These are phyloP conservation scores for Chrosomus eos DNA, from an alignment of 2,797 vertebrate species.

Conservation along the genomic window DNA sequence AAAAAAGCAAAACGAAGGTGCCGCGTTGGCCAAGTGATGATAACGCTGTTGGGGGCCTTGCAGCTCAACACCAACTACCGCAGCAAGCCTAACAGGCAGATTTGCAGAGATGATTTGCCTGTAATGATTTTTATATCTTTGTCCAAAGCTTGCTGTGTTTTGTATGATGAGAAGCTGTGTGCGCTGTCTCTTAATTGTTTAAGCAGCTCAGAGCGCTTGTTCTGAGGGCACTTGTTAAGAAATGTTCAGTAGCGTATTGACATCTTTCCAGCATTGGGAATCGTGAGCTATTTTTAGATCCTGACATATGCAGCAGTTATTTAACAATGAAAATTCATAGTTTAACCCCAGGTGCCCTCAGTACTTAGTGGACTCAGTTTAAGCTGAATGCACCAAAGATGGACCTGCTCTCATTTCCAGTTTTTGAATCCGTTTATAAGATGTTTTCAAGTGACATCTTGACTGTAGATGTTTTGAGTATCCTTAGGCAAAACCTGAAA, in stretches of 20 bases:
- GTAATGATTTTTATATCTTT: neutral
- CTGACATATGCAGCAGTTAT: neutral
- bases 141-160: neutral
- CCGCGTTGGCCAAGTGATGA: no score
- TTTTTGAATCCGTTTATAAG: neutral
- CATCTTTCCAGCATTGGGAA: slow-evolving; percentile 12
- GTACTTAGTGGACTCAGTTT: neutral
- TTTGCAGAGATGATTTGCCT: neutral
- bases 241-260: neutral
- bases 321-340: slow-evolving; percentile 1
- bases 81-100: no score
- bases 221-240: slow-evolving; percentile 29
- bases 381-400: neutral
- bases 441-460: neutral
- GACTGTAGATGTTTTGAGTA: neutral
- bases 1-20: no score
- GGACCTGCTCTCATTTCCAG: neutral
- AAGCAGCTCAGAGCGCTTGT: neutral
- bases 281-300: slow-evolving; percentile 17
- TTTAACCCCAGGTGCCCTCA: neutral
- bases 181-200: neutral
- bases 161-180: neutral
- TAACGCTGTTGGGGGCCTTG: no score
- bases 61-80: no score
- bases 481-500: neutral